Conservation (phyloP, 2,797 vertebrate species). For the Microchirus variegatus region DNA sequence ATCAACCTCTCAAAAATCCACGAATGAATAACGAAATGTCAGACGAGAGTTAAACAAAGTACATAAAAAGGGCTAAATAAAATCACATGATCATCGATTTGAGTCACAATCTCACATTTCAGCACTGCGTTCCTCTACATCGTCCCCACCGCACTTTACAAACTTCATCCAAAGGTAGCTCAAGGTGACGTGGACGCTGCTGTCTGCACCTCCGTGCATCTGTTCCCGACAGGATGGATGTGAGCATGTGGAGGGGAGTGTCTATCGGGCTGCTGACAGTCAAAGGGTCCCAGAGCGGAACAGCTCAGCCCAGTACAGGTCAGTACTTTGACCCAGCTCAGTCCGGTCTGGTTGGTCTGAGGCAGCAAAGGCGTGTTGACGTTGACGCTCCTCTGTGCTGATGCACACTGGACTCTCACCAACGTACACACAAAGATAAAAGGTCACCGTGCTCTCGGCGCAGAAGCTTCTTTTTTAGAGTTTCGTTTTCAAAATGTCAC, state of each 20-base stretch:
- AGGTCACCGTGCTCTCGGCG: conserved; percentile 58
- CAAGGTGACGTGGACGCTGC: conserved; percentile 27
- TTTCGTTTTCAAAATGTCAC: conserved; percentile 66
- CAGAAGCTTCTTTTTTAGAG: conserved; percentile 43
- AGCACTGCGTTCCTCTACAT: too few species aligned
- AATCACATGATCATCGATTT: too few species aligned
- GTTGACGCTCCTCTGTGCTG: conserved; percentile 31
- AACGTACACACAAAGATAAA: conserved; percentile 50
- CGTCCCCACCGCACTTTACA: too few species aligned
- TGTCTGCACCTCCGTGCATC: conserved; percentile 52
- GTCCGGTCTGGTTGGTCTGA: conserved; percentile 26
- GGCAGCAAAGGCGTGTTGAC: conserved; percentile 31
- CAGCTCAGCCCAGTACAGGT: conserved; percentile 46
- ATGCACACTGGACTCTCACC: conserved; percentile 56
- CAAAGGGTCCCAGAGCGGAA: conserved; percentile 57
- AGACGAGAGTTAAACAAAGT: too few species aligned
- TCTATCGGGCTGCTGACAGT: conserved; percentile 65
- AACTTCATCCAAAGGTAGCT: too few species aligned
- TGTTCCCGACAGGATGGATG: conserved; percentile 72
- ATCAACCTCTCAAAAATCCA: too few species aligned
- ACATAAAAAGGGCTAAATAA: too few species aligned
- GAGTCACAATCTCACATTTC: too few species aligned
- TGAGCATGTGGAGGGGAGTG: conserved; percentile 70
- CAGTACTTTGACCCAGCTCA: conserved; percentile 32
- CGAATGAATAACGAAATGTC: too few species aligned